Base-by-base conservation (phyloP, 1,140 invertebrate species). In the Drosophila parabipectinata region DNA sequence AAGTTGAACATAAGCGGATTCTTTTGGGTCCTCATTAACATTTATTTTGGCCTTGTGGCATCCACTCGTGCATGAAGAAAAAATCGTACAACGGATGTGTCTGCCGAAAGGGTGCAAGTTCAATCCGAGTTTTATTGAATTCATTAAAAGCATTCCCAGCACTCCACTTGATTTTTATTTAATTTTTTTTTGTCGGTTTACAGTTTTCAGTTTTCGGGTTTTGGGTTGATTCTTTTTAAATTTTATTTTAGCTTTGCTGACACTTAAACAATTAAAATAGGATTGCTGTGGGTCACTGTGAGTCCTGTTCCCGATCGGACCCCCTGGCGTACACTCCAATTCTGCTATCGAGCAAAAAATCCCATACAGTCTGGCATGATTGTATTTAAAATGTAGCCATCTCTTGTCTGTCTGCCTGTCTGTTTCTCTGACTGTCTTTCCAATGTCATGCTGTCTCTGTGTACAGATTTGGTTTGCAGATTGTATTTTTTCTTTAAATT, bases 401-500 rank as follows among this genome's bases (percentile, higher is more conserved):
- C 67, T 34, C 54, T n/a, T 37, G 55, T 45, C 21, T 47, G 39
- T 10, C 32, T 47, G 30, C 18, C 30, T 47, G 26, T n/a, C 32
- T 28, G 37, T 28, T 26, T 15, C n/a, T 52, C 28, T 52, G 12
- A 7, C 37, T 44, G 24, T 69, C 61, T 30, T 15, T 37, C 18
- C 52, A 52, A 66, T 68, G 64, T 12, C 63, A 66, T 66, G 47
- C 37, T 63, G 61, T 64, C 28, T 63, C 66, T 67, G 48, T 48
- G 45, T 12, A 4, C 53, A 34, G 66, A 67, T 72, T 66, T 66
- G 32, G 37, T 77, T 59, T 62, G 56, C 50, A 48, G 55, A 79
- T 79, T 77, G 61, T 72, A 69, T 64, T 57, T 72, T 44, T 62
- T n/a, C n/a, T 81, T 73, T 64, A 51, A 78, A 78, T 82, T 80